Evolutionary conservation across 1,140 invertebrate species (phyloP), one percentile per base, ranked within the genome.

Genomic region (Atta texana): DNA sequence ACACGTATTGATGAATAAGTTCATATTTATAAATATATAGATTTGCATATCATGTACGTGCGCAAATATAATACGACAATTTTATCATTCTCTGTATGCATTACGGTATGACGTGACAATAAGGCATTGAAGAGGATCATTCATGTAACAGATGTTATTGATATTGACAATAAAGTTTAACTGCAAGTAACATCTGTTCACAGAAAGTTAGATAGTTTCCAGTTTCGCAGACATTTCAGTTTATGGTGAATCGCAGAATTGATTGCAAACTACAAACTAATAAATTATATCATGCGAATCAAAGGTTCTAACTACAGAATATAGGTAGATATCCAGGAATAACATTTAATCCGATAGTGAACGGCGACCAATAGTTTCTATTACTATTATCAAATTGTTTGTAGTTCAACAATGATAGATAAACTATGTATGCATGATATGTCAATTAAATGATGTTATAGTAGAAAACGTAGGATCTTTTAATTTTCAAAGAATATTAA

Each of bases 171-270:
- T 75, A 75, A 75, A 84, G 80, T 84, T 61, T 31, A 63, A 74
- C 80, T 55, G 69, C 80, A 75, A 84, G 69, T 84, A 84, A 84
- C 80, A 75, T 84, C 80, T 68, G 61, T 24, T 31, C 8, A 39
- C 59, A 69, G 82, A 87, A 71, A 69, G 71, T 71, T 76, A 51
- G 44, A 24, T 24, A 44, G 71, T 68, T 59, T 34, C 61, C 31
- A 34, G 39, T 57, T 69, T 66, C 34, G 8, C 1, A 24, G 16
- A 44, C 34, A 39, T 61, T 84, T 59, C 66, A 31, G 16, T 84
- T n/a, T 63, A 74, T n/a, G 24, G 1, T 21, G n/a, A 75, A 84
- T 61, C 21, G 44, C 55, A 39, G 39, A 74, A 28, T 74, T 75
- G 80, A 75, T 84, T 55, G 49, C 49, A 55, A 75, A 53, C 55